Evolutionary conservation across 2,888 invertebrate species (phyloP), one percentile per base, ranked within the genome.

Genomic region (Trypoxylon attenuatum): DNA sequence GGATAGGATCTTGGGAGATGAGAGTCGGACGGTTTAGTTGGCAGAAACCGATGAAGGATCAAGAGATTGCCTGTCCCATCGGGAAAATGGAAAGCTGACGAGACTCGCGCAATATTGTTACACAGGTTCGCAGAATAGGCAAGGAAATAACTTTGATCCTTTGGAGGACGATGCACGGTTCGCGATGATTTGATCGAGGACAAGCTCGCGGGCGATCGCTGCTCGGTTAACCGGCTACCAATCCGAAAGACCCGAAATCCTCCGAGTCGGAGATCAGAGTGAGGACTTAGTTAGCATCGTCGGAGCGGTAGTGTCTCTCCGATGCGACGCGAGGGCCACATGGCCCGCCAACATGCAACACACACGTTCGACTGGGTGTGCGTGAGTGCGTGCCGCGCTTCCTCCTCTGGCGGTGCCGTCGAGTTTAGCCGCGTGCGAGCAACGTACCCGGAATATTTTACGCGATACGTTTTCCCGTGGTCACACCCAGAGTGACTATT

Each of bases 401-500:
- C 27, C 27, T 27, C 27, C n/a, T 27, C 27, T 10, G 27, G 27
- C 27, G 27, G 16, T 41, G 41, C 16, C 41, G 41, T 41, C 16
- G 19, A 15, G 41, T 19, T 10, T 33, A 13, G 8, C 39, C 25
- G 23, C 25, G 16, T 8, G 13, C 38, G 43, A 49, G 15, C 49
- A 33, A 27, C 53, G 25, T 42, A 33, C 60, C 45, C 50, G 56
- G 46, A 59, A 78, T 77, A 75, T 56, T 80, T 81, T 78, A 78
- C 79, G 79, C 73, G 69, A 74, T 70, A 62, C 75, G 72, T 77
- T 76, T 71, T 69, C 66, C 70, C 62, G 58, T 64, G 78, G 81
- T 74, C 78, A 81, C 82, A 82, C 82, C 81, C 84, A 76, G 71
- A 68, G 63, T 66, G 76, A 84, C 84, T 85, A 85, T 85, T 85